Percentiles rank a stretch among this genome's conserved stretches.
Conservation (phyloP, 2,888 invertebrate genomes). For the Trichopria drosophilae region DNA sequence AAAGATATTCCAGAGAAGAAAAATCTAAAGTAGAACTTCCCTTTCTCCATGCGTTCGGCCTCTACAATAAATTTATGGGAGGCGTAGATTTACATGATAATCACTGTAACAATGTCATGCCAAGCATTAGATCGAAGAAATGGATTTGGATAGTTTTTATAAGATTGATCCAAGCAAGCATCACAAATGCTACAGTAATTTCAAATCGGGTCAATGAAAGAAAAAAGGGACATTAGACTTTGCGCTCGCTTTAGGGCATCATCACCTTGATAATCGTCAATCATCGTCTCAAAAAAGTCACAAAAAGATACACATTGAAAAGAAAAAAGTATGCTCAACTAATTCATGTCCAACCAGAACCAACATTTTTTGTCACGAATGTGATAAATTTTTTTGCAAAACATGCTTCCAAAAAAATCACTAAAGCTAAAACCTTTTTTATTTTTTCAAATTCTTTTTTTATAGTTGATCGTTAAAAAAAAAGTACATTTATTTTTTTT, state of each 20-base stretch:
- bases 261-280: slow-evolving; percentile 8
- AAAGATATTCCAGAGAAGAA: no score
- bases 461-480: no score
- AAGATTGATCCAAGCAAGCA: slow-evolving; percentile 6
- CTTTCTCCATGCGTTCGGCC: no score
- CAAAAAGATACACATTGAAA: slow-evolving; percentile 10
- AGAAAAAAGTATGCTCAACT: slow-evolving; percentile 10
- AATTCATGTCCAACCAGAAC: slow-evolving; percentile 7
- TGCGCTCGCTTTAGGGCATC: no score
- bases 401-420: slow-evolving; percentile 6
- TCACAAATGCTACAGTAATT: slow-evolving; percentile 10
- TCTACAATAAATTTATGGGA: no score
- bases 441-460: no score
- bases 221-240: slow-evolving; percentile 12
- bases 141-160: slow-evolving; percentile 8
- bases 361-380: slow-evolving; percentile 9
- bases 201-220: slow-evolving; percentile 9
- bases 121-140: slow-evolving; percentile 8
- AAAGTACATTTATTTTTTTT: no score
- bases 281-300: slow-evolving; percentile 11
- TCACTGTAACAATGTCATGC: no score
- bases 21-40: no score
- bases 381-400: slow-evolving; percentile 8
- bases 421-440: slow-evolving; percentile 6
- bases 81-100: no score